phyloP scores from a whole-genome alignment of 2,888 invertebrate species.

The Drosophila fungiperda region DNA sequence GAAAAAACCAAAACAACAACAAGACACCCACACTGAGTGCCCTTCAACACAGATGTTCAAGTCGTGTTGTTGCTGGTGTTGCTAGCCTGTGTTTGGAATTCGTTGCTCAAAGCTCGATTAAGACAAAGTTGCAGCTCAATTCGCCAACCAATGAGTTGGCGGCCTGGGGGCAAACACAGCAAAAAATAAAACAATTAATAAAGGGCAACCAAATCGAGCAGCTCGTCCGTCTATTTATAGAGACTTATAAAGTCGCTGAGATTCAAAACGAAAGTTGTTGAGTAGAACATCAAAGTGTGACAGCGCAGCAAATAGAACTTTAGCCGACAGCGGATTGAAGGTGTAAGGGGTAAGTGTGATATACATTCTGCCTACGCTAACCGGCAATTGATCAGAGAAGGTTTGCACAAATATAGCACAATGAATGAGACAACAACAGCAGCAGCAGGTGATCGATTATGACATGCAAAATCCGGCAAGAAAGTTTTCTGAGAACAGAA shows the following conservation, averaged over 20 bases:
- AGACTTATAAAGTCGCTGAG: background rate
- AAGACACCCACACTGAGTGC: conserved; percentile 47
- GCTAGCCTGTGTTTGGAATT: background rate
- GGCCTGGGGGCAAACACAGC: conserved; percentile 23
- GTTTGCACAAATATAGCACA: conserved; percentile 63
- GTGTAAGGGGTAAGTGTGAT: background rate
- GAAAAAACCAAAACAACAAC: conserved; percentile 28
- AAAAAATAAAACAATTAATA: conserved; percentile 6
- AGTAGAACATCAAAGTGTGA: conserved; percentile 67
- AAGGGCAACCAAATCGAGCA: conserved; percentile 40
- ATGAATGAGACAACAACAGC: conserved; percentile 14
- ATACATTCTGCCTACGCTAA: conserved; percentile 13
- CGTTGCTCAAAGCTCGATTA: conserved; percentile 27
- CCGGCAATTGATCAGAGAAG: conserved; percentile 45
- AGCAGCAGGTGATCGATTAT: conserved; percentile 50
- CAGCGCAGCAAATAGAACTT: conserved; percentile 48
- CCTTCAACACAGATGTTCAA: conserved; percentile 26
- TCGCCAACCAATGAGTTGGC: conserved; percentile 22
- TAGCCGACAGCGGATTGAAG: background rate
- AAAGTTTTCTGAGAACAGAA: conserved; percentile 48
- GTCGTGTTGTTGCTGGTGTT: background rate
- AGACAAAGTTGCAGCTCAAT: conserved; percentile 53
- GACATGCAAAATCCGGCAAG: conserved; percentile 76
- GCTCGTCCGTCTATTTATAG: conserved; percentile 41
- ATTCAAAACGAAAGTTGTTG: conserved; percentile 45